phyloP scores from a whole-genome alignment of 2,113 vertebrate genomes.

The Romanogobio albipinnatus region DNA sequence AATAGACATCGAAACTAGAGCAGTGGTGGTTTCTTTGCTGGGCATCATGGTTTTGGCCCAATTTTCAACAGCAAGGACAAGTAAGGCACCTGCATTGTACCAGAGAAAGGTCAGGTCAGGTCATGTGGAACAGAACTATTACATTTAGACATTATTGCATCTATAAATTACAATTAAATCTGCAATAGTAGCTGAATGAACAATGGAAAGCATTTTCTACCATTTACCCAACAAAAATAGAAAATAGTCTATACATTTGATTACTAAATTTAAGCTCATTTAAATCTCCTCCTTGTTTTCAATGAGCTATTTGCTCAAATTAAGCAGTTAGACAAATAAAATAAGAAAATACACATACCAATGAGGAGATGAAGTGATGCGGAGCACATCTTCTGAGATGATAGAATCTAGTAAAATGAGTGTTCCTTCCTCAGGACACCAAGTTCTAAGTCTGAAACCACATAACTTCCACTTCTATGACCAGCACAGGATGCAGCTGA shows the following conservation, averaged over 20 bases:
- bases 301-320: background rate
- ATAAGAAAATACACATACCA: background rate
- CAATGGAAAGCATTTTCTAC: background rate
- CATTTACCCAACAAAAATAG: background rate
- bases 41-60: rapidly evolving
- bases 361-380: background rate
- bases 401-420: background rate
- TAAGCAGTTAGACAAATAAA: background rate
- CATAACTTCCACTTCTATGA: slow-evolving; percentile 17
- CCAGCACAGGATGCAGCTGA: slow-evolving; percentile 40
- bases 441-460: slow-evolving; percentile 3
- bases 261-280: background rate
- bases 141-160: background rate
- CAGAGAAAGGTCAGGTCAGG: background rate
- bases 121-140: background rate
- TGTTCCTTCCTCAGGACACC: slow-evolving; percentile 7
- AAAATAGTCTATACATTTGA: background rate
- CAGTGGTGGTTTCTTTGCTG: background rate
- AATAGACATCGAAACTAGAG: background rate
- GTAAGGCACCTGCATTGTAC: slow-evolving; percentile 15
- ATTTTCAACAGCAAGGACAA: background rate
- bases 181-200: background rate
- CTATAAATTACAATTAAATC: background rate
- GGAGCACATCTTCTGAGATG: background rate
- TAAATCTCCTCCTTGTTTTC: background rate